phyloP scores from a whole-genome alignment of 2,113 vertebrate genomes.

The Otis tarda region DNA sequence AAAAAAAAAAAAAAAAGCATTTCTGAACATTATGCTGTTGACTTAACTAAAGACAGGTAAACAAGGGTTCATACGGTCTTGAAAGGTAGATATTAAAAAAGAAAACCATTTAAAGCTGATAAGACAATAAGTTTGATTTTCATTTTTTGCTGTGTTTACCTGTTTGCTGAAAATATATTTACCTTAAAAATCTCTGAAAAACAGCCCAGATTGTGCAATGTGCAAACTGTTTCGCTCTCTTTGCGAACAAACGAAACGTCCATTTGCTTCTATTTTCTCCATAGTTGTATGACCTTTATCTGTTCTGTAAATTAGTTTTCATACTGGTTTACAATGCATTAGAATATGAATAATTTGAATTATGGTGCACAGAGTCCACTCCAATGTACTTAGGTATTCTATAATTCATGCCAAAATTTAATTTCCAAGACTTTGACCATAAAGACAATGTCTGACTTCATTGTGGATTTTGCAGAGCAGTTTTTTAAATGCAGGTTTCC shows the following conservation, averaged over 20 bases:
- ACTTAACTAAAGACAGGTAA: background rate
- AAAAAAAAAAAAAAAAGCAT: background rate
- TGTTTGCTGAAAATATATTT: background rate
- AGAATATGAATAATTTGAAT: background rate
- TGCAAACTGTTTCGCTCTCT: background rate
- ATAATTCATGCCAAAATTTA: background rate
- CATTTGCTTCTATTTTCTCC: background rate
- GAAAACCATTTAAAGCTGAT: background rate
- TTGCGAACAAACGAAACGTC: background rate
- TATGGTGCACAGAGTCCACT: background rate
- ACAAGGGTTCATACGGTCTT: background rate
- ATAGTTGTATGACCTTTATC: background rate
- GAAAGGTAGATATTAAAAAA: background rate
- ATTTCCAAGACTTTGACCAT: background rate
- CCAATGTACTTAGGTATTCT: background rate
- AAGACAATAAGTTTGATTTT: background rate
- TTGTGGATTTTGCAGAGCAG: background rate
- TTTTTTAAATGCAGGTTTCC: background rate
- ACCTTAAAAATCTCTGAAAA: background rate
- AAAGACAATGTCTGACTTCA: background rate
- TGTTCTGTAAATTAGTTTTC: slow-evolving; percentile 1
- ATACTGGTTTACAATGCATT: background rate
- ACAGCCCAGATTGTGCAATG: background rate
- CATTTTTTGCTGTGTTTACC: background rate
- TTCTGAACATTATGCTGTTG: background rate